phyloP scores from a whole-genome alignment of 2,888 invertebrate genomes.

The Plagiodera versicolora region DNA sequence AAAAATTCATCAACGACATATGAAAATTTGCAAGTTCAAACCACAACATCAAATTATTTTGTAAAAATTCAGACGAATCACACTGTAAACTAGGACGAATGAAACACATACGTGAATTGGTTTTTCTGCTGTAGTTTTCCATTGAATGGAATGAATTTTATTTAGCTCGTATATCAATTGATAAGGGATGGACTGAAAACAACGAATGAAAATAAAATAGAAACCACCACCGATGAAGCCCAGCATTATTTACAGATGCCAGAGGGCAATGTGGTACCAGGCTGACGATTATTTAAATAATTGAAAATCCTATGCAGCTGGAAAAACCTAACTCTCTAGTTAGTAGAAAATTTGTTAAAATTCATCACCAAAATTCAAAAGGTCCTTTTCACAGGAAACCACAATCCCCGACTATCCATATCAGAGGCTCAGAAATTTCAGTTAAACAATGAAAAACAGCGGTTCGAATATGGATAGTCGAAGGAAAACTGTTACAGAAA shows the following conservation, averaged over 20 bases:
- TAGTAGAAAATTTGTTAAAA: conserved; percentile 25
- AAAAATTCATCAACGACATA: too few species aligned
- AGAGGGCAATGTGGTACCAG: conserved; percentile 47
- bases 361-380: conserved; percentile 10
- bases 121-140: background rate
- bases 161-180: too few species aligned
- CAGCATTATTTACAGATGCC: background rate
- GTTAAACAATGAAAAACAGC: too few species aligned
- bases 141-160: background rate
- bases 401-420: background rate
- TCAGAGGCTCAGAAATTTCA: background rate
- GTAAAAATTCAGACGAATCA: background rate
- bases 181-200: background rate
- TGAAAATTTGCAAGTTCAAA: too few species aligned
- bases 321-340: conserved; percentile 25
- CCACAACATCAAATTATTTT: background rate
- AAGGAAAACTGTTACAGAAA: conserved; percentile 10
- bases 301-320: conserved; percentile 25
- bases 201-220: background rate
- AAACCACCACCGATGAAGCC: background rate
- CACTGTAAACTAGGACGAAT: background rate
- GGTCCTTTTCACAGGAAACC: too few species aligned
- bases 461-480: conserved; percentile 3
- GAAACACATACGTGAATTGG: background rate
- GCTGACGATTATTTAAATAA: conserved; percentile 37